Percentiles rank a stretch among this genome's conserved stretches.
Evolutionary conservation across 2,113 vertebrate species (phyloP).

Genomic region (Lutjanus erythropterus): DNA sequence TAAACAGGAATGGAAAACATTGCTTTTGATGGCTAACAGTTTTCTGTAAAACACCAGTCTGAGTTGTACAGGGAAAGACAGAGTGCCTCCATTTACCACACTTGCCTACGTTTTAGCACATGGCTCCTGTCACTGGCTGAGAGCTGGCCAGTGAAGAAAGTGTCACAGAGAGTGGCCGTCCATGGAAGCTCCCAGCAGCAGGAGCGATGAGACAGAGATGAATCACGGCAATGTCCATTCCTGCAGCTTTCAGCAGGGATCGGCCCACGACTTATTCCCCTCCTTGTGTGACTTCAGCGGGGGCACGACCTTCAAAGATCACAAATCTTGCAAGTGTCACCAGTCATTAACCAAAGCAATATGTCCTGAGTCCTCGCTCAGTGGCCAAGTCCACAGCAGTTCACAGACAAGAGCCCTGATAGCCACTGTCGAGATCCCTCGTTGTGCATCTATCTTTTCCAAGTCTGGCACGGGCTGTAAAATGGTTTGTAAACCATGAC

Average conservation of each 20-base stretch:
- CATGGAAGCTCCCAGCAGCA: slow-evolving; percentile 60
- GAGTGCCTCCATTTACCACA: slow-evolving; percentile 48
- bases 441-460: slow-evolving; percentile 49
- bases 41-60: slow-evolving; percentile 16
- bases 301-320: slow-evolving; percentile 79
- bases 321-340: slow-evolving; percentile 81
- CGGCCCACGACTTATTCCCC: slow-evolving; percentile 72
- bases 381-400: slow-evolving; percentile 51
- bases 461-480: slow-evolving; percentile 32
- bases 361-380: slow-evolving; percentile 68
- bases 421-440: slow-evolving; percentile 48
- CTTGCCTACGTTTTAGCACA: slow-evolving; percentile 57
- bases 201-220: slow-evolving; percentile 77
- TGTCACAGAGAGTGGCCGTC: slow-evolving; percentile 66
- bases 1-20: not conserved
- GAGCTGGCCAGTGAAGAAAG: slow-evolving; percentile 58
- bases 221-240: slow-evolving; percentile 73
- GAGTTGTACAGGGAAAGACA: slow-evolving; percentile 33
- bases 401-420: slow-evolving; percentile 56
- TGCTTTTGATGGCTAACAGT: not conserved
- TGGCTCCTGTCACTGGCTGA: slow-evolving; percentile 55
- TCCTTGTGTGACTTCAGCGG: slow-evolving; percentile 70
- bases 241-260: slow-evolving; percentile 70
- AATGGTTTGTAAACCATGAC: slow-evolving; percentile 50
- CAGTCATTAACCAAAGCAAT: slow-evolving; percentile 81